Evolutionary conservation across 2,888 invertebrate species (phyloP).

Genomic region (Agrotis clavis): DNA sequence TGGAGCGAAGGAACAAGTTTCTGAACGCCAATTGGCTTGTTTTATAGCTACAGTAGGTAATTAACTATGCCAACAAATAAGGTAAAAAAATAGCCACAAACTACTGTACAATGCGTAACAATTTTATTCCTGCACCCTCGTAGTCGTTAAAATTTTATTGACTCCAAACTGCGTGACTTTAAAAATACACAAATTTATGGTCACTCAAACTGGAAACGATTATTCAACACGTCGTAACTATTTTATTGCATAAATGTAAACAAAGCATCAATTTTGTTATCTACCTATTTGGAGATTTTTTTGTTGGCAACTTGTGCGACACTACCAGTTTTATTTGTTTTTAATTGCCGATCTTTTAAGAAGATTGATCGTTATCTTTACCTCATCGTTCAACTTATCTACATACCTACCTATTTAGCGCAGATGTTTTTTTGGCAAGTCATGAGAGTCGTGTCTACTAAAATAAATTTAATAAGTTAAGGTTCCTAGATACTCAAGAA

Average conservation of each 20-base stretch:
- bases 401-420: too few species aligned
- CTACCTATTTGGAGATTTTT: slow-evolving; percentile 74
- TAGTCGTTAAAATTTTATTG: slow-evolving; percentile 90
- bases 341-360: slow-evolving; percentile 33
- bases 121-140: slow-evolving; percentile 87
- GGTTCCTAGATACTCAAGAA: background rate
- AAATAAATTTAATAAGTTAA: too few species aligned
- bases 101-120: slow-evolving; percentile 80
- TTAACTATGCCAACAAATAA: slow-evolving; percentile 57
- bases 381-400: background rate
- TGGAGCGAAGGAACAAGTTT: slow-evolving; percentile 40
- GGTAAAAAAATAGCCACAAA: slow-evolving; percentile 68
- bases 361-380: slow-evolving; percentile 28
- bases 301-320: slow-evolving; percentile 48
- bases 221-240: slow-evolving; percentile 91
- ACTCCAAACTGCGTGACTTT: slow-evolving; percentile 89
- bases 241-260: slow-evolving; percentile 89
- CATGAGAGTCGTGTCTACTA: too few species aligned
- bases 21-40: slow-evolving; percentile 35
- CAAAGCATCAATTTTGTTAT: slow-evolving; percentile 86
- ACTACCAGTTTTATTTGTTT: slow-evolving; percentile 48
- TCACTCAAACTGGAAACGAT: slow-evolving; percentile 89
- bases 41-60: slow-evolving; percentile 40
- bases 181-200: slow-evolving; percentile 91
- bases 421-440: background rate